A percentile compares a stretch with the other conserved stretches of the same genome.
phyloP scores from a whole-genome alignment of 1,140 invertebrate genomes.

The Campoletis sonorensis region DNA sequence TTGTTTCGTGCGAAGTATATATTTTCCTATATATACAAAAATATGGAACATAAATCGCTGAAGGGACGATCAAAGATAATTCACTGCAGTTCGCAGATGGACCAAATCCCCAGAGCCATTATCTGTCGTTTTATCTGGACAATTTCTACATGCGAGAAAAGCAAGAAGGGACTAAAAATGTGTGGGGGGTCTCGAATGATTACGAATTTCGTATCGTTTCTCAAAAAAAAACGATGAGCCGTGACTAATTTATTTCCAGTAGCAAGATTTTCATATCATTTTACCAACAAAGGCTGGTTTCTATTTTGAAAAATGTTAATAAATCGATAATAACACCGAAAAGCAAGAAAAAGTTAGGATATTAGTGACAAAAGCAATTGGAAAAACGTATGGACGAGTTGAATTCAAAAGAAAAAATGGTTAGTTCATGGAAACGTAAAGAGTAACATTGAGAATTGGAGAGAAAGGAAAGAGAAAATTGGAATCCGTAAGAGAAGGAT shows the following conservation, averaged over 20 bases:
- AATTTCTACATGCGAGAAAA: not conserved
- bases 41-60: not conserved
- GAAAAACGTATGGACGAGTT: no score
- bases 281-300: no score
- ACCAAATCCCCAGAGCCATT: not conserved
- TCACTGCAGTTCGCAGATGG: not conserved
- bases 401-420: not conserved
- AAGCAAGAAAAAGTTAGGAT: no score
- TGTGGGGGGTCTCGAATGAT: not conserved
- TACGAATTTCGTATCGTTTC: not conserved
- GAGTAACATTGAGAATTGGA: no score
- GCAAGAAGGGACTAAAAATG: not conserved
- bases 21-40: not conserved
- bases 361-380: no score
- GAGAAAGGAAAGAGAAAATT: not conserved
- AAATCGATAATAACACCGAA: no score
- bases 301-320: no score
- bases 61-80: not conserved
- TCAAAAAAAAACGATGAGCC: not conserved
- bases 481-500: conserved; percentile 16
- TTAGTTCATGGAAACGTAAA: no score
- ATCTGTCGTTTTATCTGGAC: not conserved
- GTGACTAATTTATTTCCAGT: not conserved
- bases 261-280: not conserved
- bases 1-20: not conserved